Conservation (phyloP, 2,888 invertebrate genomes). For the Furcula furcula region DNA sequence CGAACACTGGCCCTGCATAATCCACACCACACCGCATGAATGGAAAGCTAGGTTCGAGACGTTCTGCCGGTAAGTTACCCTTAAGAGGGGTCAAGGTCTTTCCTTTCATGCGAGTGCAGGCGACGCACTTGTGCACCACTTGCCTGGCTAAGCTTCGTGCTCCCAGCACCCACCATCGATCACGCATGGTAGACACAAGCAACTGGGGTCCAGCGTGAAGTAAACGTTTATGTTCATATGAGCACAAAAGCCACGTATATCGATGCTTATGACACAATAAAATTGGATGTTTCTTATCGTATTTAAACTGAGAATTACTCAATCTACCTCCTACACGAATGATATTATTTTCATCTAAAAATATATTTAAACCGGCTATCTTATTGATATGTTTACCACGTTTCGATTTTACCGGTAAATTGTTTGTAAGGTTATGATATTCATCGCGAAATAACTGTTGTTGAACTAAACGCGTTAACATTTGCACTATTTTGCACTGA, state of each 20-base stretch:
- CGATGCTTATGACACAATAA: conserved; percentile 14
- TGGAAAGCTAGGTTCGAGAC: conserved; percentile 5
- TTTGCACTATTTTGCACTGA: too few relatives aligned
- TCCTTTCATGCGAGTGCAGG: conserved; percentile 1
- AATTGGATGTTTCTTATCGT: conserved; percentile 19
- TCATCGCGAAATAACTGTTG: not conserved
- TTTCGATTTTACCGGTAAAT: too few relatives aligned
- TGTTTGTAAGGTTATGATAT: too few relatives aligned
- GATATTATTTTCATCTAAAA: conserved; percentile 7
- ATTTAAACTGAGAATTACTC: conserved; percentile 1
- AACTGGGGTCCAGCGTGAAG: conserved; percentile 17
- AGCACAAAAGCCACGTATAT: conserved; percentile 14
- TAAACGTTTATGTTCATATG: conserved; percentile 11
- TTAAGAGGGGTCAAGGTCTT: not conserved
- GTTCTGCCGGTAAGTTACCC: conserved; percentile 1
- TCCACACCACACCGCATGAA: conserved; percentile 24
- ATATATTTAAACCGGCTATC: conserved; percentile 1
- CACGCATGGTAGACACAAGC: conserved; percentile 11
- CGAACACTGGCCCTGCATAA: conserved; percentile 19
- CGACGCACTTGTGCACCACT: not conserved
- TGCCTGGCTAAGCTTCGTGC: conserved; percentile 9
- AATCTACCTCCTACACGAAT: conserved; percentile 5
- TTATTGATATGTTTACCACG: too few relatives aligned
- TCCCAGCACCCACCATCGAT: conserved; percentile 12
- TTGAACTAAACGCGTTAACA: not conserved